Evolutionary conservation across 2,113 vertebrate genomes (phyloP).

Genomic region (Halcyon malimbica): DNA sequence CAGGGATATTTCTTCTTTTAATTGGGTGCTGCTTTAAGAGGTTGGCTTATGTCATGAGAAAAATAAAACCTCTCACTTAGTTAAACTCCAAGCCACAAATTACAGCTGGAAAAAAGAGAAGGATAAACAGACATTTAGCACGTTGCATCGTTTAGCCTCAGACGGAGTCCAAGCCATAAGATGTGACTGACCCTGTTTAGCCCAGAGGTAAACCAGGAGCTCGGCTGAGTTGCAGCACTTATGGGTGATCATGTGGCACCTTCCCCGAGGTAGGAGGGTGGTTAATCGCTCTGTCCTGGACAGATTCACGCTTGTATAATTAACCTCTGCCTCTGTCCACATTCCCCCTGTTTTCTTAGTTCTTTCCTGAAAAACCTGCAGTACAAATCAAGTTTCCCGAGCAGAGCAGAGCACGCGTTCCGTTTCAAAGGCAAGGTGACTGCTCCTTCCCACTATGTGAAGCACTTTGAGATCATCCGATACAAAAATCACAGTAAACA

Average conservation of each 20-base stretch:
- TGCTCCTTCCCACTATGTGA: not conserved
- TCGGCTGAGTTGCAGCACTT: not conserved
- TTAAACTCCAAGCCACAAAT: not conserved
- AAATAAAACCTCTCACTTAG: not conserved
- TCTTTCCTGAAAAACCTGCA: not conserved
- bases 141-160: rapidly evolving
- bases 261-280: not conserved
- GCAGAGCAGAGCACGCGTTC: not conserved
- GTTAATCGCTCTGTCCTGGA: not conserved
- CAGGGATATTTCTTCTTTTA: not conserved
- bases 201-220: not conserved
- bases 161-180: rapidly evolving
- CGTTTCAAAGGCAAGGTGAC: not conserved
- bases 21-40: not conserved
- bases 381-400: not conserved
- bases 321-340: not conserved
- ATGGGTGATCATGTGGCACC: rapidly evolving
- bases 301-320: rapidly evolving
- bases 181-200: too few species aligned
- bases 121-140: not conserved
- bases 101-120: not conserved
- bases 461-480: not conserved
- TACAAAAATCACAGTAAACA: slow-evolving; percentile 20
- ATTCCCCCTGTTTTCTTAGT: not conserved
- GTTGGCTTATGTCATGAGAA: not conserved